phyloP scores from a whole-genome alignment of 1,140 invertebrate genomes.

The Lucilia cuprina region DNA sequence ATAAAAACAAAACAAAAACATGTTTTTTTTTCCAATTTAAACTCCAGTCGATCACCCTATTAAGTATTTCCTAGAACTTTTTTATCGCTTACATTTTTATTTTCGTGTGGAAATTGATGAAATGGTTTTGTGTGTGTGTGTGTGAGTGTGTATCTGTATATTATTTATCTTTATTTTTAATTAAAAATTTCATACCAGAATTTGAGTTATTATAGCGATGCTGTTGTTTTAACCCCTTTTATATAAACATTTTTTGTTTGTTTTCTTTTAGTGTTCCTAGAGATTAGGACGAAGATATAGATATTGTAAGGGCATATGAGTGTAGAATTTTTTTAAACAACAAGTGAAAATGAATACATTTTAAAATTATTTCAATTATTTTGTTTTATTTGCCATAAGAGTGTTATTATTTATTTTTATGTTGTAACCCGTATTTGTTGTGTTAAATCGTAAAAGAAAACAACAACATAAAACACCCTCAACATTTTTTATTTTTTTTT shows the following conservation, averaged over 20 bases:
- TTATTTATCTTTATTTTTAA: constrained; percentile 14
- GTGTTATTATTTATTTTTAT: background rate
- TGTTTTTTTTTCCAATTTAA: too few species aligned
- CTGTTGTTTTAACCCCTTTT: constrained; percentile 12
- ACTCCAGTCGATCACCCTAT: too few species aligned
- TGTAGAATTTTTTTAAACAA: background rate
- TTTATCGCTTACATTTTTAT: background rate
- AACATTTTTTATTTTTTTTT: too few species aligned
- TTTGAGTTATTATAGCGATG: constrained; percentile 24
- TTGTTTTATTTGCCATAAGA: background rate
- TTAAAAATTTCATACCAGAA: constrained; percentile 28
- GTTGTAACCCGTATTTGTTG: background rate
- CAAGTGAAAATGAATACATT: constrained; percentile 7
- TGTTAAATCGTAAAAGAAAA: constrained; percentile 8
- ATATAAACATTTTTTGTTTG: background rate
- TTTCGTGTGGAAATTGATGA: background rate
- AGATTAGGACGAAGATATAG: background rate
- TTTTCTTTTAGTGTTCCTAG: background rate
- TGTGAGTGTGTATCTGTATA: background rate
- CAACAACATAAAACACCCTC: background rate
- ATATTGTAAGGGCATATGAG: background rate
- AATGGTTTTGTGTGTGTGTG: background rate
- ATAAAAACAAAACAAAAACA: too few species aligned
- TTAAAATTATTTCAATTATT: constrained; percentile 11
- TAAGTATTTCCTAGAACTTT: background rate